Percentiles rank a stretch among this genome's conserved stretches.
Evolutionary conservation across 2,797 vertebrate species (phyloP).

Genomic region (Macropodus opercularis): DNA sequence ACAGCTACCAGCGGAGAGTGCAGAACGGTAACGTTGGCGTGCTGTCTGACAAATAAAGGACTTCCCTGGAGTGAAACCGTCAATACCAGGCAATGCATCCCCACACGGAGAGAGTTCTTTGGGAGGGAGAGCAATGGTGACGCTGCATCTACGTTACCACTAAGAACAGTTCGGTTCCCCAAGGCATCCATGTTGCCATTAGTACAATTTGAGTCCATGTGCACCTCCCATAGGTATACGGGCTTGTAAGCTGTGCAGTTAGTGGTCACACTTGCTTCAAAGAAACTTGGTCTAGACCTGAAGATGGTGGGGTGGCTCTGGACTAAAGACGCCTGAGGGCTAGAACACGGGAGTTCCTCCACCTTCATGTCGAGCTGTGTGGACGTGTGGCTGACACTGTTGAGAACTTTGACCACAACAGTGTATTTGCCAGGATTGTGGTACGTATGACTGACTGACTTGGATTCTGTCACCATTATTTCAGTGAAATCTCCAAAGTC

Average conservation of each 20-base stretch:
- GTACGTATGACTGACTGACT: conserved; percentile 68
- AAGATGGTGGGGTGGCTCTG: conserved; percentile 64
- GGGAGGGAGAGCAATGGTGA: conserved; percentile 76
- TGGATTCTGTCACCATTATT: conserved; percentile 41
- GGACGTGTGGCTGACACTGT: conserved; percentile 74
- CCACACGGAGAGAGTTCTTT: conserved; percentile 69
- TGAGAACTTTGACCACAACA: conserved; percentile 70
- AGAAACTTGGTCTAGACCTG: conserved; percentile 72
- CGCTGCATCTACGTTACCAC: conserved; percentile 41
- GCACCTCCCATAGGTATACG: conserved; percentile 80
- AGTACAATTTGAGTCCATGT: conserved; percentile 50
- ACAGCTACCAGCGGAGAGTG: conserved; percentile 75
- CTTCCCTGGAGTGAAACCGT: conserved; percentile 74
- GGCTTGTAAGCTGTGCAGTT: conserved; percentile 80
- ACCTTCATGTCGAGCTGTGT: conserved; percentile 62
- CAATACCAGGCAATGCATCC: conserved; percentile 78
- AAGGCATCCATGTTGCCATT: conserved; percentile 9
- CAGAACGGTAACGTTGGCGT: conserved; percentile 68
- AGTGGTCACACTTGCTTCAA: conserved; percentile 79
- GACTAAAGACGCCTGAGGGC: conserved; percentile 67
- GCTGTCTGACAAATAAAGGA: conserved; percentile 61
- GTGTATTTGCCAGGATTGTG: conserved; percentile 59
- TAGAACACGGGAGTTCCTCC: conserved; percentile 68
- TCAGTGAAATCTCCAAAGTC: conserved; percentile 75
- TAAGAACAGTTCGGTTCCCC: conserved; percentile 43